Conservation (phyloP, 2,888 invertebrate genomes). For the Carcina quercana region DNA sequence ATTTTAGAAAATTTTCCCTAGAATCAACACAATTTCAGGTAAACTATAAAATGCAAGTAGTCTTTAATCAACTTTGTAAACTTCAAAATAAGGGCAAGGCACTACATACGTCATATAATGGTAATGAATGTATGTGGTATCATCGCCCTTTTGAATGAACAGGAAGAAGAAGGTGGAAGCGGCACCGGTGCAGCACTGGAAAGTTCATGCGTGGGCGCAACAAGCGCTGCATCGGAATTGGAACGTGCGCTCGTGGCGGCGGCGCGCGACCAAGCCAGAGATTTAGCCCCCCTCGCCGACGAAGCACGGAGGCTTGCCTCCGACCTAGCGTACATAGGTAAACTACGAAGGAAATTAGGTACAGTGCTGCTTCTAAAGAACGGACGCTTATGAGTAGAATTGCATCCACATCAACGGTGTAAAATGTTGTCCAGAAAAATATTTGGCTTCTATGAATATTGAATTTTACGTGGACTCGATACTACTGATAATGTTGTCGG, state of each 20-base stretch:
- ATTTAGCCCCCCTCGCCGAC: slow-evolving; percentile 58
- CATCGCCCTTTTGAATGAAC: neutral
- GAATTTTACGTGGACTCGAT: too few species aligned
- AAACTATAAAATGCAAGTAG: too few species aligned
- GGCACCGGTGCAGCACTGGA: slow-evolving; percentile 62
- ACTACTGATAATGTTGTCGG: too few species aligned
- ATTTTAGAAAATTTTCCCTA: too few species aligned
- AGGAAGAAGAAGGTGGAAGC: slow-evolving; percentile 59
- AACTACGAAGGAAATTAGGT: slow-evolving; percentile 54
- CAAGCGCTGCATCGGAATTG: slow-evolving; percentile 89
- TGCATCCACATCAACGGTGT: too few species aligned
- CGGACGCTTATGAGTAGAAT: slow-evolving; percentile 11
- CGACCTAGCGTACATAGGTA: slow-evolving; percentile 69
- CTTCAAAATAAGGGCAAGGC: too few species aligned
- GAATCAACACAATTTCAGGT: too few species aligned
- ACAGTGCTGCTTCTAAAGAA: slow-evolving; percentile 33
- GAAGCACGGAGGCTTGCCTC: slow-evolving; percentile 60
- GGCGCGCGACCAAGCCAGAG: slow-evolving; percentile 62
- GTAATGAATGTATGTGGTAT: too few species aligned
- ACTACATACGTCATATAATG: too few species aligned
- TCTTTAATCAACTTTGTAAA: too few species aligned
- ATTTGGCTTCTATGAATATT: too few species aligned
- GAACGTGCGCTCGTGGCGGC: slow-evolving; percentile 84
- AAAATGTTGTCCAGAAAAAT: too few species aligned
- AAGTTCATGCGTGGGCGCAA: slow-evolving; percentile 78